Percentiles rank a stretch among this genome's conserved stretches.
Conservation (phyloP, 2,888 invertebrate species). For the Bombylius discolor region DNA sequence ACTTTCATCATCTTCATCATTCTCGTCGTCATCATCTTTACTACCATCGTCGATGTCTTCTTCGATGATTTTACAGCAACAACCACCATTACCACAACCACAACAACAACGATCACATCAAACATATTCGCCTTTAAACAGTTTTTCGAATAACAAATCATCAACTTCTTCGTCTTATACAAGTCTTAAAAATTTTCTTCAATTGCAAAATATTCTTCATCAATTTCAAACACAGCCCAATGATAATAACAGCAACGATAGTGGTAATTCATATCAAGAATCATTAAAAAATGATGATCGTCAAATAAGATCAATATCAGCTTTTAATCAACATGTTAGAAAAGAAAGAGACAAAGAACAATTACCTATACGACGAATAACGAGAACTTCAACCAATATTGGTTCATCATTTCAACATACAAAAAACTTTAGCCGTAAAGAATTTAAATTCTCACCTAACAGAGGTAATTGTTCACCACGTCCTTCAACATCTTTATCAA, state of each 20-base stretch:
- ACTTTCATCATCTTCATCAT: slow-evolving; percentile 17
- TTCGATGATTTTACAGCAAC: too few species aligned
- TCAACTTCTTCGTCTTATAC: neutral
- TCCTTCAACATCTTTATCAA: neutral
- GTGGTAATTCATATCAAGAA: neutral
- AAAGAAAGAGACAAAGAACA: neutral
- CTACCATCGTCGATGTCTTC: too few species aligned
- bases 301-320: too few species aligned
- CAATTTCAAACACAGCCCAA: neutral
- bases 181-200: neutral
- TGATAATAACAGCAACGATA: neutral
- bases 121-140: neutral
- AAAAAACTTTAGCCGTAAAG: neutral
- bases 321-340: too few species aligned
- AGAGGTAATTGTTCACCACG: neutral
- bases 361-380: neutral
- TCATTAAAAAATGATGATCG: neutral
- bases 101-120: neutral
- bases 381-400: neutral
- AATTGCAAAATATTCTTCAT: slow-evolving; percentile 1
- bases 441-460: neutral
- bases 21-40: neutral
- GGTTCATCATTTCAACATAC: neutral
- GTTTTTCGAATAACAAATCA: neutral
- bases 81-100: neutral